Conservation (phyloP, 2,113 vertebrate species). For the Pterophyllum scalare region DNA sequence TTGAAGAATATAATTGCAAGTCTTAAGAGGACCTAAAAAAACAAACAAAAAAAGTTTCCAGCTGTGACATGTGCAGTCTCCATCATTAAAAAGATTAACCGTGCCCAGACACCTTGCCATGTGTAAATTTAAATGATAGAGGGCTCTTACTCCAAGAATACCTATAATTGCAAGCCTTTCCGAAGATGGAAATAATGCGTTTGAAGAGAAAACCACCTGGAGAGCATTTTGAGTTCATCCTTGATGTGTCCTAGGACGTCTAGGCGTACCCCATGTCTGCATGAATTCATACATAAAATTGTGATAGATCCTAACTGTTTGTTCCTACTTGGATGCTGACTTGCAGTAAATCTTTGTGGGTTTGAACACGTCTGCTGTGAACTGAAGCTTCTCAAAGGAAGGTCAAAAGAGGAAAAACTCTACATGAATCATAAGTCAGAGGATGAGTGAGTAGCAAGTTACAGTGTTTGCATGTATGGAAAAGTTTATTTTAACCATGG, state of each 20-base stretch:
- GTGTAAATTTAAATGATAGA: background rate
- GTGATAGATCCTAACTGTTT: background rate
- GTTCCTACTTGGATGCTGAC: background rate
- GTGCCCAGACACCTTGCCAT: background rate
- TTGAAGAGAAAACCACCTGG: constrained; percentile 26
- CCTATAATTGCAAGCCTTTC: constrained; percentile 29
- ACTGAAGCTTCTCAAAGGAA: constrained; percentile 2
- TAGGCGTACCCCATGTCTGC: background rate
- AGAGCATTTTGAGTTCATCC: constrained; percentile 29
- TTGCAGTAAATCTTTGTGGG: background rate
- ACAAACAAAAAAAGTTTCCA: background rate
- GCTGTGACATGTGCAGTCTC: background rate
- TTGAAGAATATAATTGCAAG: constrained; percentile 8
- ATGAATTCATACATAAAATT: background rate
- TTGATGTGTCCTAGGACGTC: background rate
- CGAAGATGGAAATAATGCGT: background rate
- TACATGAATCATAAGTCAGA: background rate
- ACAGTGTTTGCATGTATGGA: background rate
- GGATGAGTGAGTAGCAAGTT: no score
- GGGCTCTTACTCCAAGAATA: constrained; percentile 5
- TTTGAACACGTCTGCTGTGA: background rate
- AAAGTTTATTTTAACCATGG: background rate
- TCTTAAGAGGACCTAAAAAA: background rate
- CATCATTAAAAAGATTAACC: constrained; percentile 16
- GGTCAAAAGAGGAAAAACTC: background rate